phyloP scores from a whole-genome alignment of 2,113 vertebrate genomes.

The Nothocercus nigrocapillus region DNA sequence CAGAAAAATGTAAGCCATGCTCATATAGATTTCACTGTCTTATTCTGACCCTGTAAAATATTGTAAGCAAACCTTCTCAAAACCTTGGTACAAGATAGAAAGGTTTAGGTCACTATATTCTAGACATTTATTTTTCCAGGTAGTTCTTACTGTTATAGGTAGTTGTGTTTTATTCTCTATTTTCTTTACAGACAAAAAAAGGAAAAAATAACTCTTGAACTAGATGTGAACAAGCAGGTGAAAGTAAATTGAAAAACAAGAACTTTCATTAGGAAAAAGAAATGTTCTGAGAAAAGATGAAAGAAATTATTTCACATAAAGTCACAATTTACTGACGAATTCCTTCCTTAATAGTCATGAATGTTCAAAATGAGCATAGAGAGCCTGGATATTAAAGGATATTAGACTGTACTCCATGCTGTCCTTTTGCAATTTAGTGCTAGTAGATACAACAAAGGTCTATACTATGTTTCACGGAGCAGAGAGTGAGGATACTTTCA shows the following conservation, averaged over 20 bases:
- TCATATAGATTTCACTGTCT: background rate
- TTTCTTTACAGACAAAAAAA: background rate
- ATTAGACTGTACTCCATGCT: background rate
- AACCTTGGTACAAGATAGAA: background rate
- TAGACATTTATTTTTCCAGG: background rate
- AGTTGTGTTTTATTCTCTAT: background rate
- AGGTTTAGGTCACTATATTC: background rate
- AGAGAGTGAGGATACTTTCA: background rate
- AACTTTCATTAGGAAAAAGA: background rate
- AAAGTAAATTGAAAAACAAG: background rate
- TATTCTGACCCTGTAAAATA: background rate
- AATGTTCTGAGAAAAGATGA: background rate
- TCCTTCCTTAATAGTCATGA: background rate
- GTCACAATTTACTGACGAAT: background rate
- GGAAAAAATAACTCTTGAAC: background rate
- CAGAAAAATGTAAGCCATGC: background rate
- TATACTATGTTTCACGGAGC: background rate
- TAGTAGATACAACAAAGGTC: background rate
- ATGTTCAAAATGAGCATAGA: background rate
- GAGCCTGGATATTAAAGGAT: background rate
- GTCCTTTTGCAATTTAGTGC: background rate
- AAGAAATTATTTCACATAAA: background rate
- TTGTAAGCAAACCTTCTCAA: background rate
- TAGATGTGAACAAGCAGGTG: fast-evolving
- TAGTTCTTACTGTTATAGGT: background rate